Percentiles rank a stretch among this genome's conserved stretches.
Conservation (phyloP, 2,888 invertebrate genomes). For the Sarcophaga carnaria region DNA sequence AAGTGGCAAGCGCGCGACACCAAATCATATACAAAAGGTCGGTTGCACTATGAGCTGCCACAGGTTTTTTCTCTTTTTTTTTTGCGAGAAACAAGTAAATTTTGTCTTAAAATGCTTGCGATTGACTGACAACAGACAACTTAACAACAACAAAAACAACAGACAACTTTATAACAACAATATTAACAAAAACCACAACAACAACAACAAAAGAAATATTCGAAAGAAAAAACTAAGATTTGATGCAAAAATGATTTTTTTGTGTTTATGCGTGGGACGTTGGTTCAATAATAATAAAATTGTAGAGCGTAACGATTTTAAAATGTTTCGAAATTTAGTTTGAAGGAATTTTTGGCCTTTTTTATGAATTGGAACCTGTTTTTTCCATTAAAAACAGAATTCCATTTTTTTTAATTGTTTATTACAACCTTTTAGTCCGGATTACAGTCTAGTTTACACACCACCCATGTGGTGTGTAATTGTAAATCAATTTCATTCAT, state of each 20-base stretch:
- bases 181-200: not conserved
- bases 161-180: slow-evolving; percentile 19
- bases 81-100: slow-evolving; percentile 24
- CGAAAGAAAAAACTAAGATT: not conserved
- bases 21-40: slow-evolving; percentile 33
- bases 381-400: no score
- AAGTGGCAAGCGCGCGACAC: slow-evolving; percentile 60
- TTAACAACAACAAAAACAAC: not conserved
- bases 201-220: not conserved
- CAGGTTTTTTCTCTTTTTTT: not conserved
- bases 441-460: no score
- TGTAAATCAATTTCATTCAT: no score
- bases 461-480: no score
- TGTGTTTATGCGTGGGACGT: slow-evolving; percentile 44
- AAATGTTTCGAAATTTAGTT: no score
- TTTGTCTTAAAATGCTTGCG: slow-evolving; percentile 49
- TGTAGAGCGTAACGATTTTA: no score
- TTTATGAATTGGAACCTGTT: no score
- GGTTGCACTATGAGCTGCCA: not conserved
- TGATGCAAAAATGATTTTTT: not conserved
- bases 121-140: slow-evolving; percentile 56
- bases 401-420: no score
- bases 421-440: no score
- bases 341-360: no score
- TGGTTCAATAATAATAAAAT: no score